A percentile compares a stretch with the other conserved stretches of the same genome.
phyloP scores from a whole-genome alignment of 1,140 invertebrate genomes.

The Vanessa atalanta region DNA sequence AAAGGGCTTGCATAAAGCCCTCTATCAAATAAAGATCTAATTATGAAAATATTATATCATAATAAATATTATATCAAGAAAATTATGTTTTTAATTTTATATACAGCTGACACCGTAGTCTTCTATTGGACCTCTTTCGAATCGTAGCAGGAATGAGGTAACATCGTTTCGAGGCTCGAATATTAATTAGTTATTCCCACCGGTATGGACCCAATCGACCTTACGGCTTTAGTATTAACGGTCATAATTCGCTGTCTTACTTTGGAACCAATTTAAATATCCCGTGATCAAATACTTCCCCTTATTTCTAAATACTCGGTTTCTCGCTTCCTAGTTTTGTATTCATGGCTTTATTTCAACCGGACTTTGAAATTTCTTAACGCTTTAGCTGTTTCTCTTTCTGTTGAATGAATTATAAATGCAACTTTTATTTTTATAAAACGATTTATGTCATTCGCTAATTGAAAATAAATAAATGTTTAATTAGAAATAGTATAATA shows the following conservation, averaged over 20 bases:
- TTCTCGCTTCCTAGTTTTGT: conserved; percentile 22
- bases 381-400: conserved; percentile 17
- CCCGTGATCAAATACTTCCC: conserved; percentile 39
- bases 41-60: too few relatives aligned
- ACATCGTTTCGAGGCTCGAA: conserved; percentile 39
- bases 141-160: conserved; percentile 31
- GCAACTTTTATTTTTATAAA: background rate
- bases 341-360: conserved; percentile 37
- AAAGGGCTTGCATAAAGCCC: too few relatives aligned
- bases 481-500: too few relatives aligned
- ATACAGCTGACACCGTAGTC: conserved; percentile 25
- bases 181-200: conserved; percentile 40
- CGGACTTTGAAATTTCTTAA: conserved; percentile 26
- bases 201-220: background rate
- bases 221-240: conserved; percentile 14
- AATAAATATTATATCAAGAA: too few relatives aligned
- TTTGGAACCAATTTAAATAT: conserved; percentile 33
- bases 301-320: conserved; percentile 35
- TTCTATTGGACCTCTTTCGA: conserved; percentile 34
- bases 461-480: too few relatives aligned
- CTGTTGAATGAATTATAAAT: conserved; percentile 20
- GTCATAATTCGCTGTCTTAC: conserved; percentile 10
- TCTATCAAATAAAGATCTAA: too few relatives aligned
- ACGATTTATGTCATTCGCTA: background rate
- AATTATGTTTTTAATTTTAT: conserved; percentile 9